These are phyloP conservation scores for Luscinia megarhynchos DNA, from an alignment of 2,797 vertebrate species.

Conservation along the genomic window DNA sequence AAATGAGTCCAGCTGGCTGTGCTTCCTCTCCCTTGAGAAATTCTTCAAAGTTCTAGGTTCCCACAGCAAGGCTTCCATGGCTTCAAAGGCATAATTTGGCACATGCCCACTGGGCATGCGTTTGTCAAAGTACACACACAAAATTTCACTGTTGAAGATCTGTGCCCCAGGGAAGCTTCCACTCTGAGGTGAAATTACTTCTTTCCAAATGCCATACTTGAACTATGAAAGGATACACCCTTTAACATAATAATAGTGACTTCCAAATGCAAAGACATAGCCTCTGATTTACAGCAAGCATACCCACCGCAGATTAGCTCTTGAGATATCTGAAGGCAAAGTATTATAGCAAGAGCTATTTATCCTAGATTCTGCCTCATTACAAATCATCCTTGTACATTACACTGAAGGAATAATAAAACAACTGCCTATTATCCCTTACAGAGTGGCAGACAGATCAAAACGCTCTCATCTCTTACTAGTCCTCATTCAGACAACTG, in stretches of 20 bases:
- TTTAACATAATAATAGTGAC: slow-evolving; percentile 58
- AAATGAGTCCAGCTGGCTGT: slow-evolving; percentile 65
- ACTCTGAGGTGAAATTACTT: slow-evolving; percentile 61
- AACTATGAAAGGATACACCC: slow-evolving; percentile 52
- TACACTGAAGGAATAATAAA: slow-evolving; percentile 46
- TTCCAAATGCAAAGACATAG: slow-evolving; percentile 49
- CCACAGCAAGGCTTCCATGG: slow-evolving; percentile 52
- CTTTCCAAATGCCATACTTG: slow-evolving; percentile 58
- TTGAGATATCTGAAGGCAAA: slow-evolving; percentile 53
- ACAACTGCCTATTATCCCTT: slow-evolving; percentile 6
- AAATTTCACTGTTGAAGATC: slow-evolving; percentile 49
- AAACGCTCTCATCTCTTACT: slow-evolving; percentile 10
- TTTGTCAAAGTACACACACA: slow-evolving; percentile 55
- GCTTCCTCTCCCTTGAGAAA: slow-evolving; percentile 65
- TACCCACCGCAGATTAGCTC: slow-evolving; percentile 38
- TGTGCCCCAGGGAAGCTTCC: slow-evolving; percentile 57
- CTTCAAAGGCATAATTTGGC: slow-evolving; percentile 67
- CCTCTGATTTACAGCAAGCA: slow-evolving; percentile 58
- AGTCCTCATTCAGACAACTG: not conserved
- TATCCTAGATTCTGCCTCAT: slow-evolving; percentile 36
- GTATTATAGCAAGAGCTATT: slow-evolving; percentile 25
- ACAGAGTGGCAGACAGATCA: not conserved
- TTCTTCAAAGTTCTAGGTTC: slow-evolving; percentile 67
- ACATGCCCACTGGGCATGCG: slow-evolving; percentile 47
- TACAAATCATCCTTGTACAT: slow-evolving; percentile 40